A percentile compares a stretch with the other conserved stretches of the same genome.
These are phyloP conservation scores for Centruroides sculpturatus DNA, from an alignment of 1,140 invertebrate species.

Conservation along the genomic window DNA sequence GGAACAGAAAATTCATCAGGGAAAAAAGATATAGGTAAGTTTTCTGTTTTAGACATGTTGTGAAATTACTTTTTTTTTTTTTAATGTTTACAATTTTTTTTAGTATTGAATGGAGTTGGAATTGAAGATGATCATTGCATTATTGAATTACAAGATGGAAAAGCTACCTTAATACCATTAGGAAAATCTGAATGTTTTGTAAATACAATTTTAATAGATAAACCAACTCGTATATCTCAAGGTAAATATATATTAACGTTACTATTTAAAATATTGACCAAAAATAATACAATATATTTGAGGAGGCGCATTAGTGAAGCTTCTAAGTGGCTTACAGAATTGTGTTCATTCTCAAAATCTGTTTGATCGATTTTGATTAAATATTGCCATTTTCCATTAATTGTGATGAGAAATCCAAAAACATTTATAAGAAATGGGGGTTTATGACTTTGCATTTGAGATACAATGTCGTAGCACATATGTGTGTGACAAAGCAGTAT, in stretches of 20 bases:
- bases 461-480: too few species aligned
- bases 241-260: conserved; percentile 33
- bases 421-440: too few species aligned
- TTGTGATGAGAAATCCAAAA: too few species aligned
- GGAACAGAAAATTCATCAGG: conserved; percentile 51
- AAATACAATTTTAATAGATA: conserved; percentile 59
- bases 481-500: too few species aligned
- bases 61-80: conserved; percentile 1
- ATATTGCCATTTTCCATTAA: too few species aligned
- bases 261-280: too few species aligned
- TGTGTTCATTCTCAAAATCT: too few species aligned
- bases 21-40: conserved; percentile 50
- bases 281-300: too few species aligned
- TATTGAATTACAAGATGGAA: conserved; percentile 53
- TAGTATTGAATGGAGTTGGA: conserved; percentile 49
- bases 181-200: conserved; percentile 60
- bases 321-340: too few species aligned
- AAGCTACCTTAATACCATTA: conserved; percentile 58
- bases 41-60: background rate
- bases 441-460: too few species aligned
- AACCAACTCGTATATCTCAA: conserved; percentile 56
- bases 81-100: conserved; percentile 2
- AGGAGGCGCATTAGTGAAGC: too few species aligned
- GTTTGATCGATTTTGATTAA: too few species aligned
- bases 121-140: conserved; percentile 68